These are phyloP conservation scores for Callyntrura guangdongensis DNA, from an alignment of 2,888 invertebrate genomes.

Conservation along the genomic window DNA sequence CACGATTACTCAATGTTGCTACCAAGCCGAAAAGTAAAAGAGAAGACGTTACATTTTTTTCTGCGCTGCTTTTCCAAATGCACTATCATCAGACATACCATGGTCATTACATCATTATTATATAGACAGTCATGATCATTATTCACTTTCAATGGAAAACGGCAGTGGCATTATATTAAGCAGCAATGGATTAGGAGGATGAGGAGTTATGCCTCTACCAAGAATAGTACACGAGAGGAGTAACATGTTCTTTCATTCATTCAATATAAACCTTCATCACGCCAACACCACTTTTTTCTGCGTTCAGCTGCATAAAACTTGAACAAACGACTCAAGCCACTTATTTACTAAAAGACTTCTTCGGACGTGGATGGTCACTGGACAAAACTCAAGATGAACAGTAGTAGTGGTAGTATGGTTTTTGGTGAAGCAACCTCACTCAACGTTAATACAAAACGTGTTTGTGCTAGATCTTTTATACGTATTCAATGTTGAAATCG, in stretches of 20 bases:
- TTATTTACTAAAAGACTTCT: too few relatives aligned
- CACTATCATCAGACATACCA: conserved; percentile 14
- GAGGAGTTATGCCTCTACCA: not conserved
- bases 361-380: too few relatives aligned
- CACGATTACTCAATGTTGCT: conserved; percentile 13
- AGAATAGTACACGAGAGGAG: not conserved
- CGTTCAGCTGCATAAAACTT: conserved; percentile 20
- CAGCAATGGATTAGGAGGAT: not conserved
- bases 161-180: not conserved
- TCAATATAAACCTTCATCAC: conserved; percentile 3
- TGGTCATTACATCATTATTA: conserved; percentile 30
- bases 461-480: not conserved
- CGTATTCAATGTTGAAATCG: not conserved
- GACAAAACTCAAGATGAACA: too few relatives aligned
- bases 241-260: not conserved
- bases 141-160: conserved; percentile 3
- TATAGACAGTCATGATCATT: not conserved
- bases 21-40: not conserved
- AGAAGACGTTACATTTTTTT: conserved; percentile 25
- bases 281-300: conserved; percentile 36
- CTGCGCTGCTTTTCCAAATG: conserved; percentile 13
- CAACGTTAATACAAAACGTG: not conserved
- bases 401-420: too few relatives aligned
- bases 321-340: too few relatives aligned
- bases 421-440: too few relatives aligned